Evolutionary conservation across 53 echinoderm and acorn worm species (phyloP), one percentile per base, ranked within the genome.

Genomic region (Temnopleurus reevesii): DNA sequence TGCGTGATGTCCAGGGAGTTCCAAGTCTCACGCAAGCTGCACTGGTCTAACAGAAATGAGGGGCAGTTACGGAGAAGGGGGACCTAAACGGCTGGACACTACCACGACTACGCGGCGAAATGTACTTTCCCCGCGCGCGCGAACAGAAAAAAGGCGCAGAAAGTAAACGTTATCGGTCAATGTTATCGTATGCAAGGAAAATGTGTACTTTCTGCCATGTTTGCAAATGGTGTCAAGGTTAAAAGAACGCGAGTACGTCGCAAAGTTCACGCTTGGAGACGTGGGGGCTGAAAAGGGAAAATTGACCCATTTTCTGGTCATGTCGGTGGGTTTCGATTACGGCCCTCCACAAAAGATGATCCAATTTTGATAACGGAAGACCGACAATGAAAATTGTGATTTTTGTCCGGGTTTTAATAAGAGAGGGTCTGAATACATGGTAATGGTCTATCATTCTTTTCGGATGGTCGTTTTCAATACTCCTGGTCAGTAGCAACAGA

Each of bases 191-290:
- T 85, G 19, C 58, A 45, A 10, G 43, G 83, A 83, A 85, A 60
- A 83, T 55, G 60, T 85, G 85, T 85, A 85, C 85, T 85, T 85
- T 84, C 24, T 45, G n/a, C 23, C 60, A 41, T 85, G 85, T 85
- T 59, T 59, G 15, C 59, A 29, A n/a, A 2, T 8, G 44, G 85
- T 9, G 59, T 19, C 85, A 59, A 59, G 60, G 85, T 25, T 60
- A 5, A 8, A 9, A 60, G 85, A 85, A 85, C 60, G 85, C 60
- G 46, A 45, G 85, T 4, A 44, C 58, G 44, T 29, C 85, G 30
- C 59, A 26, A n/a, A 21, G 85, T 60, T 38, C 85, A 85, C 85
- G 59, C 59, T 18, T 25, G 60, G 85, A 45, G 85, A 46, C 43
- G 26, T 36, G 60, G 85, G 60, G 57, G 23, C 45, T 85, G 85